phyloP scores from a whole-genome alignment of 2,113 vertebrate genomes.

The Pseudorectes ferrugineus region DNA sequence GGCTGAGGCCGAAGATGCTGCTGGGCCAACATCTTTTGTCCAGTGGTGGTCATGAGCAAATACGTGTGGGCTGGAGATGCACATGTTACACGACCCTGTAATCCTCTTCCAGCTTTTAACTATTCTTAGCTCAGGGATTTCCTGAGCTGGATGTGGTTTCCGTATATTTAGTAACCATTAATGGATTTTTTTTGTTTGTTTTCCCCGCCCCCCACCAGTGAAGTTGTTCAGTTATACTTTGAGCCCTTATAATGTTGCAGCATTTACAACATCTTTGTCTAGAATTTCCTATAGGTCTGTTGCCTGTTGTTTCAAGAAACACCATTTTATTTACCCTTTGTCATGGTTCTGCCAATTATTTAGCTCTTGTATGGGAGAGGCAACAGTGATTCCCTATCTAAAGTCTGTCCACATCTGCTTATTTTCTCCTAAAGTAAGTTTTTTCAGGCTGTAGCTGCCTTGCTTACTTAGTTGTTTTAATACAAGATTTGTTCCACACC shows the following conservation, averaged over 20 bases:
- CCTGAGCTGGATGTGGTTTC: conserved; percentile 64
- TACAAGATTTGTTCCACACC: neutral
- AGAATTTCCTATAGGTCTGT: neutral
- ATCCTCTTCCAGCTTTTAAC: conserved; percentile 33
- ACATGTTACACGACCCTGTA: neutral
- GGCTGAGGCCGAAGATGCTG: accelerated
- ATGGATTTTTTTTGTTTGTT: conserved; percentile 18
- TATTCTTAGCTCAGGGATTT: conserved; percentile 65
- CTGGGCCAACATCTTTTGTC: neutral
- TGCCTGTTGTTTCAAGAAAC: neutral
- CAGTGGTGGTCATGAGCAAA: neutral
- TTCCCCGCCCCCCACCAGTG: neutral
- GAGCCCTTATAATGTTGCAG: neutral
- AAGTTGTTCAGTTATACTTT: neutral
- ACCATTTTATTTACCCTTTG: neutral
- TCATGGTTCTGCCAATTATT: neutral
- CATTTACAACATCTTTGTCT: neutral
- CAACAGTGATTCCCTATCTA: neutral
- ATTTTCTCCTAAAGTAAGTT: neutral
- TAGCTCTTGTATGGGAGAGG: neutral
- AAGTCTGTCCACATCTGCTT: neutral
- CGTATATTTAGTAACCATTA: conserved; percentile 61
- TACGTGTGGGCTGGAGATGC: neutral
- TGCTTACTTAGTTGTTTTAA: neutral
- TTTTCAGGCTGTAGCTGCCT: neutral